These are phyloP conservation scores for Mythimna ferrago DNA, from an alignment of 2,888 invertebrate genomes.

Conservation along the genomic window DNA sequence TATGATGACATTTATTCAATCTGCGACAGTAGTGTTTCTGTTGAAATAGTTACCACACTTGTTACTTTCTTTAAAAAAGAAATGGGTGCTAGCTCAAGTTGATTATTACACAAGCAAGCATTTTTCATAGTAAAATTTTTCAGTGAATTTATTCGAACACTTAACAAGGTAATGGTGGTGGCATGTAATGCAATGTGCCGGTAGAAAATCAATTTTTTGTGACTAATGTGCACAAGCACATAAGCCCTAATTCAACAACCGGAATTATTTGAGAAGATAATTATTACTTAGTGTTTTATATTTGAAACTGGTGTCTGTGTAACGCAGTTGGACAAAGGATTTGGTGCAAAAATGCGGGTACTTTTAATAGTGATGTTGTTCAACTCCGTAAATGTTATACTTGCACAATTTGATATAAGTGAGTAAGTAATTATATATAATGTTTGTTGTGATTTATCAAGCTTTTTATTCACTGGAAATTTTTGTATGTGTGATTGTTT, in stretches of 20 bases:
- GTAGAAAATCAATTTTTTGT: constrained; percentile 51
- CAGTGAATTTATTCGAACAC: constrained; percentile 3
- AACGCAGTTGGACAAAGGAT: constrained; percentile 22
- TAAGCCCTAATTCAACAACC: constrained; percentile 9
- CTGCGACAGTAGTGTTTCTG: not conserved
- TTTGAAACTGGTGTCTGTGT: constrained; percentile 25
- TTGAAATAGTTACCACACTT: not conserved
- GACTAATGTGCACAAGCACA: constrained; percentile 42
- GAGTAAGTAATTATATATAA: constrained; percentile 33
- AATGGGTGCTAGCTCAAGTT: not conserved
- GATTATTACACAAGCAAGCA: too few species aligned
- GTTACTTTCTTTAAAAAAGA: not conserved
- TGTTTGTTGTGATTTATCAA: too few species aligned
- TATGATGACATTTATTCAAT: not conserved
- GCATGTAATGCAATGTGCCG: constrained; percentile 13
- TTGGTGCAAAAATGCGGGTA: constrained; percentile 35
- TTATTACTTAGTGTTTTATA: constrained; percentile 29
- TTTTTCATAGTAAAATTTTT: not conserved
- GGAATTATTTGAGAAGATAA: constrained; percentile 32
- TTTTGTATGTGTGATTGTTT: too few species aligned
- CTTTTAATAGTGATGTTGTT: constrained; percentile 25
- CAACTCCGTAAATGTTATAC: constrained; percentile 5
- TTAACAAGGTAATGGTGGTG: constrained; percentile 3
- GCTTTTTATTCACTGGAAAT: too few species aligned
- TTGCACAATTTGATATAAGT: constrained; percentile 38